Evolutionary conservation across 2,113 vertebrate genomes (phyloP), one percentile per base, ranked within the genome.

Genomic region (Oryzias woworae): DNA sequence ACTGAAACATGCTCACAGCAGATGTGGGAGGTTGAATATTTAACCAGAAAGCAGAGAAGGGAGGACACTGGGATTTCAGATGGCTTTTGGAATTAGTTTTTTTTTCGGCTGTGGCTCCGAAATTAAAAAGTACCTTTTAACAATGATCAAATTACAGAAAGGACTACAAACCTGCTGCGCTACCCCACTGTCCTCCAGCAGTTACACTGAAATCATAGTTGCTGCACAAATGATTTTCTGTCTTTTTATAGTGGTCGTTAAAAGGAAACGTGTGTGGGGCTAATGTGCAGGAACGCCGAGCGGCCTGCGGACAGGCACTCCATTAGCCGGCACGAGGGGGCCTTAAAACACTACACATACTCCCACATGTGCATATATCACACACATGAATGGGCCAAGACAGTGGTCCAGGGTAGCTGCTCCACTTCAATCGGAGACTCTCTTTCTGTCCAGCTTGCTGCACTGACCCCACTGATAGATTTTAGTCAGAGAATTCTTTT

Each of bases 261-360:
- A 90, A 82, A 59, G 50, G 75, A 76, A 82, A 85, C 71, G 72
- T 80, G 84, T 82, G 82, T 28, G 69, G 62, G 43, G 77, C 84
- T 87, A 91, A 86, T 75, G 79, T 71, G 73, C 78, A 79, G 78
- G 75, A 81, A 84, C 65, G 74, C 72, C 13, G 49, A 64, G 24
- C n/a, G 64, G 83, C 81, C 75, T 69, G 73, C 56, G 28, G 70
- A 62, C 79, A 76, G 69, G 73, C 81, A 84, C 82, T 87, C 87
- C 76, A 88, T 88, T 88, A 88, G 75, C 24, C n/a, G 62, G 71
- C 88, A 81, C 77, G 52, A 81, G 81, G 89, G 87, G 81, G 65
- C 70, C 59, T 83, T 87, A 87, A 86, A 90, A 64, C 22, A 42
- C 50, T 31, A 58, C 52, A 70, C 45, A 58, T 55, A 22, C 51